phyloP scores from a whole-genome alignment of 2,888 invertebrate species.

The Tanytarsus gracilentus region DNA sequence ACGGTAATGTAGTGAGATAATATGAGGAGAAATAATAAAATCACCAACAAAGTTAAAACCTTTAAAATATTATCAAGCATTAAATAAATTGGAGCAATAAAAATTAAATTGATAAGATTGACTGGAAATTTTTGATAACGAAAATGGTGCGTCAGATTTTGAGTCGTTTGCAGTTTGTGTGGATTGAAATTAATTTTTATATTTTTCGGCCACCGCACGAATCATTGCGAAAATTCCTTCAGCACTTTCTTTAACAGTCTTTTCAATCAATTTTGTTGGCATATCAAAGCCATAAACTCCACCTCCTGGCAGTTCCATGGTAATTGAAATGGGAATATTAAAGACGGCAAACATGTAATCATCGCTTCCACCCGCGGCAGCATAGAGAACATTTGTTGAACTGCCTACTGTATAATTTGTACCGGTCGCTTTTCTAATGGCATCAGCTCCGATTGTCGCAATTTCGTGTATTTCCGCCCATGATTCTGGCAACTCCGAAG shows the following conservation, averaged over 20 bases:
- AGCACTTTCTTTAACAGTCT: slow-evolving; percentile 53
- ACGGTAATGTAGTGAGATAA: too few species aligned
- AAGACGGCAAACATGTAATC: slow-evolving; percentile 53
- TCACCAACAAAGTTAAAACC: too few species aligned
- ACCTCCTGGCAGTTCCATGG: slow-evolving; percentile 56
- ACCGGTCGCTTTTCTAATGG: slow-evolving; percentile 39
- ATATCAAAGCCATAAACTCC: slow-evolving; percentile 49
- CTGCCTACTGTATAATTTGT: slow-evolving; percentile 42
- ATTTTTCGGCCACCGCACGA: slow-evolving; percentile 8
- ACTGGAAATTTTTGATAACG: too few species aligned
- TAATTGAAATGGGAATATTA: slow-evolving; percentile 51
- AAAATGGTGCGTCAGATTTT: neutral
- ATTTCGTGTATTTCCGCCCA: slow-evolving; percentile 41
- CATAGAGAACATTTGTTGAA: slow-evolving; percentile 37
- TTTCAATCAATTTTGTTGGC: slow-evolving; percentile 47
- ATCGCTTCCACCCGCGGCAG: slow-evolving; percentile 42
- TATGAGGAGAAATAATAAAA: too few species aligned
- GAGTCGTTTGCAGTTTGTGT: neutral
- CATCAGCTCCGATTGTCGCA: slow-evolving; percentile 39
- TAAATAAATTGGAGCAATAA: too few species aligned
- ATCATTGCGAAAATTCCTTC: slow-evolving; percentile 41
- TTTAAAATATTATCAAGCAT: too few species aligned
- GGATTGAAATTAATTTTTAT: neutral
- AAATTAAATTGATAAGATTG: too few species aligned
- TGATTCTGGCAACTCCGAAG: slow-evolving; percentile 42